These are phyloP conservation scores for Cantharis flavilabris DNA, from an alignment of 2,888 invertebrate species.

Conservation along the genomic window DNA sequence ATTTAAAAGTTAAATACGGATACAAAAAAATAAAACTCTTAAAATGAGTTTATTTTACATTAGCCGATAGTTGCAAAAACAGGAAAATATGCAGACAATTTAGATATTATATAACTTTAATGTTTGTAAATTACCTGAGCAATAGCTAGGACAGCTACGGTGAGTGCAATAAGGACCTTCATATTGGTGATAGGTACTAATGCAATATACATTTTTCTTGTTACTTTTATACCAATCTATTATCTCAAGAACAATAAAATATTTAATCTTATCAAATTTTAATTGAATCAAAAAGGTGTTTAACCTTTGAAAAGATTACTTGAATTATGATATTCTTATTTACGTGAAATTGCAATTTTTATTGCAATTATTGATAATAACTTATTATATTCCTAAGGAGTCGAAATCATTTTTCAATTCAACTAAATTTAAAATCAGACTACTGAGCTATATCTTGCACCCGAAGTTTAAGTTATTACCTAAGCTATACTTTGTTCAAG, in stretches of 20 bases:
- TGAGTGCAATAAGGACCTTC: background rate
- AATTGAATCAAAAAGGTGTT: background rate
- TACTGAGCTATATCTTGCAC: no score
- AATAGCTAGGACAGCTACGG: background rate
- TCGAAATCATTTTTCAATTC: background rate
- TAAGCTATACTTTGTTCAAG: no score
- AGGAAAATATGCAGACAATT: background rate
- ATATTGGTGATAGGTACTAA: background rate
- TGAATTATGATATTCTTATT: background rate
- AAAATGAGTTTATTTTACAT: no score
- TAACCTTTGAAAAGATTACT: background rate
- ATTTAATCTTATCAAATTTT: background rate
- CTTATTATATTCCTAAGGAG: background rate
- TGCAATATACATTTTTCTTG: background rate
- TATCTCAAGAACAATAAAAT: background rate
- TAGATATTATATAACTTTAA: background rate
- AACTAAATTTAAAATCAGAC: no score
- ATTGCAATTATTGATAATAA: background rate
- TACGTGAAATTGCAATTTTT: background rate
- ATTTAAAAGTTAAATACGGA: background rate
- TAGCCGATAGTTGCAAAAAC: background rate
- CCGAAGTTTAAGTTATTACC: no score
- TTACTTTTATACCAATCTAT: background rate
- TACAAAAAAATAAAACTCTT: no score
- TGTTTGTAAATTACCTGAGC: background rate